Conservation (phyloP, 2,888 invertebrate species). For the Creontiades dilutus region DNA sequence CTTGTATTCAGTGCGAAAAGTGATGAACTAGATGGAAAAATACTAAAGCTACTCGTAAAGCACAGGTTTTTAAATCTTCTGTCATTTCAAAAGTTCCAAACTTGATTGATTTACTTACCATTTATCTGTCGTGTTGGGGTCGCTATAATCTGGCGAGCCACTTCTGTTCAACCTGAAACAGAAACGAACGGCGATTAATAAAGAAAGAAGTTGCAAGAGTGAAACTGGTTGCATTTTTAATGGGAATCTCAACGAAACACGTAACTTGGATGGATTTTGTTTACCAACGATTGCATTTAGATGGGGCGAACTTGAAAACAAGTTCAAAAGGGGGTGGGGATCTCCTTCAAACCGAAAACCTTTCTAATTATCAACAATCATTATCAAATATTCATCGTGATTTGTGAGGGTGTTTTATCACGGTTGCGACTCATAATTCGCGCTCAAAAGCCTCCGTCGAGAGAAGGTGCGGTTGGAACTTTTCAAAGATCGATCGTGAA, state of each 20-base stretch:
- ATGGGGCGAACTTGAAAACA: neutral
- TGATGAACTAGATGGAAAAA: too few species aligned
- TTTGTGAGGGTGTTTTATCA: neutral
- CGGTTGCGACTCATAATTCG: neutral
- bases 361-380: conserved; percentile 11
- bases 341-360: neutral
- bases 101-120: conserved; percentile 65
- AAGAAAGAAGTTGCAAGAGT: neutral
- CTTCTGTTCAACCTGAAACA: conserved; percentile 71
- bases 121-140: conserved; percentile 69
- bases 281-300: neutral
- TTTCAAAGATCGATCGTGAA: neutral
- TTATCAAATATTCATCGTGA: conserved; percentile 14
- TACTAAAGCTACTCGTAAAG: too few species aligned
- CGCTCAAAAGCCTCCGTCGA: neutral
- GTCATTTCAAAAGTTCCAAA: too few species aligned
- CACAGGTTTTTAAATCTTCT: too few species aligned
- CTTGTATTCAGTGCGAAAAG: too few species aligned
- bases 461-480: neutral
- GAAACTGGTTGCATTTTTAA: neutral
- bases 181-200: conserved; percentile 2
- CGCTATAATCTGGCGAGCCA: conserved; percentile 71
- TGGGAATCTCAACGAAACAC: neutral
- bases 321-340: neutral
- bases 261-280: neutral